Conservation (phyloP, 2,797 vertebrate genomes). For the Hozukius guyotensis region DNA sequence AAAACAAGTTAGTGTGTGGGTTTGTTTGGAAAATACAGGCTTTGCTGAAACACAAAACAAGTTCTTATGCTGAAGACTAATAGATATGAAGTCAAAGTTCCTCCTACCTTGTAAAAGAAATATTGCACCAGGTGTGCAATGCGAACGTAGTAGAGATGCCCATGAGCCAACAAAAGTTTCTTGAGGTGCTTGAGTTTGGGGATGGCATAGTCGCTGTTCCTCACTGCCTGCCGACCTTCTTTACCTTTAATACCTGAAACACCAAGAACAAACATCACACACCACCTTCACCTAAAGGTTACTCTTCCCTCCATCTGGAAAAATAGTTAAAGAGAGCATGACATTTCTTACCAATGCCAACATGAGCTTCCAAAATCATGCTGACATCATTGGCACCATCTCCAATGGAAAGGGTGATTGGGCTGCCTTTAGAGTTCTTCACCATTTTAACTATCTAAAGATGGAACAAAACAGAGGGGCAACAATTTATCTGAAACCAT, state of each 20-base stretch:
- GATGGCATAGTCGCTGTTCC: constrained; percentile 98
- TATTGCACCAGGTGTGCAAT: constrained; percentile 99
- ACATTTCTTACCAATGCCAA: constrained; percentile 92
- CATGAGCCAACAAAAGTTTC: constrained; percentile 93
- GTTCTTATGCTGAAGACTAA: background rate
- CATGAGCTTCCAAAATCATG: constrained; percentile 99
- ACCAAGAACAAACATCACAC: background rate
- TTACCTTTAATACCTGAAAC: constrained; percentile 95
- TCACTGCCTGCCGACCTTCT: constrained; percentile 95
- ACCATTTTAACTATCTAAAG: constrained; percentile 96
- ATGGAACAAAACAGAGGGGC: background rate
- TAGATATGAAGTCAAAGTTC: background rate
- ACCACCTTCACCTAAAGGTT: background rate
- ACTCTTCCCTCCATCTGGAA: background rate
- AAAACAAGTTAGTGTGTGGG: background rate
- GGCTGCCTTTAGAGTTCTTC: constrained; percentile 94
- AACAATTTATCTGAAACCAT: background rate
- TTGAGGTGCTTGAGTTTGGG: constrained; percentile 97
- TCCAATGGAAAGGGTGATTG: constrained; percentile 94
- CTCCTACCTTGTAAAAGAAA: constrained; percentile 98
- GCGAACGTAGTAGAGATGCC: constrained; percentile 98
- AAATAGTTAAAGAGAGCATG: background rate
- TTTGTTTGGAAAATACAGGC: constrained; percentile 1
- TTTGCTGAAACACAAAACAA: constrained; percentile 4
- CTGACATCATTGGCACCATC: constrained; percentile 99